Percentiles rank a stretch among this genome's conserved stretches.
Conservation (phyloP, 2,797 vertebrate genomes). For the Amblyraja radiata region DNA sequence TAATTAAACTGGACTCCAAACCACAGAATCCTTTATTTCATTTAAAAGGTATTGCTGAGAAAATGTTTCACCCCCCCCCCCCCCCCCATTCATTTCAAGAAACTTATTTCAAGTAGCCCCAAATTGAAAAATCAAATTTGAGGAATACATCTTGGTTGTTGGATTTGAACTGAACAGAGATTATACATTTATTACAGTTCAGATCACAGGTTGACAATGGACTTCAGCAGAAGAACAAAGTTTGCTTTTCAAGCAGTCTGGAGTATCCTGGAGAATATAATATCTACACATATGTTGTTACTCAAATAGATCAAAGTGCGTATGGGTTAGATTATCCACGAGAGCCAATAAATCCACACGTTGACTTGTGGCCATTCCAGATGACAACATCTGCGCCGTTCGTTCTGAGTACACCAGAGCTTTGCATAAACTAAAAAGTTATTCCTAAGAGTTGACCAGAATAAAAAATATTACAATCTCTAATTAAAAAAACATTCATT, state of each 20-base stretch:
- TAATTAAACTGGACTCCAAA: not conserved
- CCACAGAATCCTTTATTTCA: not conserved
- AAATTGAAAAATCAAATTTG: not conserved
- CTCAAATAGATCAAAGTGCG: slow-evolving; percentile 92
- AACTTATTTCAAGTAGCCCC: slow-evolving; percentile 6
- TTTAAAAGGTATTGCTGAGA: slow-evolving; percentile 19
- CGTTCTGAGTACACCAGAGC: slow-evolving; percentile 61
- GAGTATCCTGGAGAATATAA: slow-evolving; percentile 50
- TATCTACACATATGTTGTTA: slow-evolving; percentile 66
- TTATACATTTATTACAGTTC: not conserved
- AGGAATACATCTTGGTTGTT: not conserved
- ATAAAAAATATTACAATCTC: slow-evolving; percentile 50
- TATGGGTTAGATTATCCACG: slow-evolving; percentile 66
- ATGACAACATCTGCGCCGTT: slow-evolving; percentile 47
- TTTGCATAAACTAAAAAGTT: slow-evolving; percentile 52
- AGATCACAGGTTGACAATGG: not conserved
- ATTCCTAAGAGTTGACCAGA: slow-evolving; percentile 50
- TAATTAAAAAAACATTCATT: slow-evolving; percentile 67
- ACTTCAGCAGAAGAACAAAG: not conserved
- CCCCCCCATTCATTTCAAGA: not conserved
- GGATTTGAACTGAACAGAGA: not conserved
- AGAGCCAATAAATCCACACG: slow-evolving; percentile 66
- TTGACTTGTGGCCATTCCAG: slow-evolving; percentile 61
- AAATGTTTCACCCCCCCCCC: not conserved
- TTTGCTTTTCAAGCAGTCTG: slow-evolving; percentile 19